Evolutionary conservation across 2,113 vertebrate species (phyloP), one percentile per base, ranked within the genome.

Genomic region (Struthio camelus): DNA sequence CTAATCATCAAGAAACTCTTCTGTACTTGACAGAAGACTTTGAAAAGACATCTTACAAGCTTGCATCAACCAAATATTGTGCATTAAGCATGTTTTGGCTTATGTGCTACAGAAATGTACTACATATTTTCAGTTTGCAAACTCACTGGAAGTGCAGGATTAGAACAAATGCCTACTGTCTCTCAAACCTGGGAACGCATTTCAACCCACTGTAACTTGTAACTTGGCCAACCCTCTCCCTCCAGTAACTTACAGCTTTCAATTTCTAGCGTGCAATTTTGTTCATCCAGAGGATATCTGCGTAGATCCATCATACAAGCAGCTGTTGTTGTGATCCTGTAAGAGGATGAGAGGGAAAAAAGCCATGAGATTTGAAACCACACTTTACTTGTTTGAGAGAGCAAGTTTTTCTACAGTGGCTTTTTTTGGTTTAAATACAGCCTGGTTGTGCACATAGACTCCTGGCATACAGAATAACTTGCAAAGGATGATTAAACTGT

Each of bases 241-340:
- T 81, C 91, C 88, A 91, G 46, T 44, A 93, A 99, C 99, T 99
- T 95, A 99, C 99, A 99, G 46, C 99, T 99, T 97, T 99, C 99
- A 82, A 99, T 99, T 97, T 99, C 99, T 97, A 99, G 94, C 17
- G 99, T 99, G 97, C 99, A 99, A 91, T 99, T 99, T 94, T 99
- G 99, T 90, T 99, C 99, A 94, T 99, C 99, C 96, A 99, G 97
- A 17, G 99, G 99, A 53, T 99, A 99, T 97, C 99, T 98, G 79
- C 99, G 98, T 93, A 99, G 98, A 96, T 99, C 99, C 99, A 99
- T 99, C 99, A 99, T 99, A 91, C 99, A 99, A n/a, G 99, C 99
- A 77, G 99, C 99, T 56, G 99, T 99, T 34, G 99, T 99, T 67
- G 99, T 99, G 97, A 99, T 99, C 97, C 99, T 99, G 86, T 36